Conservation (phyloP, 2,113 vertebrate genomes). For the Callithrix jacchus region DNA sequence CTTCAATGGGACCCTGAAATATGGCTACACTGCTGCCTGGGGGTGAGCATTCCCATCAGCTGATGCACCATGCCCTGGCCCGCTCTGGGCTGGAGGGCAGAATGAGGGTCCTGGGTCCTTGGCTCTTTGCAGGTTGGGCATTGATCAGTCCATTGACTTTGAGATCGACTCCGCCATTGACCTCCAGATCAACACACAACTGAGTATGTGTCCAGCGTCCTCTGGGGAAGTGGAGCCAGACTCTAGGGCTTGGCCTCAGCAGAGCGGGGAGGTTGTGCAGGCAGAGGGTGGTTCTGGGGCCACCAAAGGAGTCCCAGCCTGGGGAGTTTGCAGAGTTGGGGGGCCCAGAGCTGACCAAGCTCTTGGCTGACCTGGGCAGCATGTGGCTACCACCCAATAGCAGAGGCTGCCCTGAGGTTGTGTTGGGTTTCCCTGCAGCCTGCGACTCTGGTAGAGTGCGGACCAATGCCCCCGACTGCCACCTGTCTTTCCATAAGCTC, state of each 20-base stretch:
- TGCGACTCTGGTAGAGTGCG: conserved; percentile 85
- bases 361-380: background rate
- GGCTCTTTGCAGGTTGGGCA: conserved; percentile 79
- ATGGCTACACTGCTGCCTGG: conserved; percentile 84
- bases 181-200: conserved; percentile 86
- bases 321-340: background rate
- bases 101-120: background rate
- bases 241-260: background rate
- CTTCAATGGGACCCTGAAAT: conserved; percentile 89
- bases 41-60: conserved; percentile 84
- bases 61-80: background rate
- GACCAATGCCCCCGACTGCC: conserved; percentile 87
- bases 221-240: background rate
- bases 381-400: background rate
- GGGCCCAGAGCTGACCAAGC: background rate
- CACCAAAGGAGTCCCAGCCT: background rate
- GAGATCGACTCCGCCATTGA: conserved; percentile 90
- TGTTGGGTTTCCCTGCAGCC: conserved; percentile 71
- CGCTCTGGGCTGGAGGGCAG: no score
- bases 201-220: conserved; percentile 83
- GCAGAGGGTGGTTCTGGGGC: background rate
- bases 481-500: conserved; percentile 89
- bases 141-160: conserved; percentile 87
- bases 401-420: background rate
- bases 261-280: no score